Evolutionary conservation across 2,888 invertebrate genomes (phyloP), one percentile per base, ranked within the genome.

Genomic region (Anarsia innoxiella): DNA sequence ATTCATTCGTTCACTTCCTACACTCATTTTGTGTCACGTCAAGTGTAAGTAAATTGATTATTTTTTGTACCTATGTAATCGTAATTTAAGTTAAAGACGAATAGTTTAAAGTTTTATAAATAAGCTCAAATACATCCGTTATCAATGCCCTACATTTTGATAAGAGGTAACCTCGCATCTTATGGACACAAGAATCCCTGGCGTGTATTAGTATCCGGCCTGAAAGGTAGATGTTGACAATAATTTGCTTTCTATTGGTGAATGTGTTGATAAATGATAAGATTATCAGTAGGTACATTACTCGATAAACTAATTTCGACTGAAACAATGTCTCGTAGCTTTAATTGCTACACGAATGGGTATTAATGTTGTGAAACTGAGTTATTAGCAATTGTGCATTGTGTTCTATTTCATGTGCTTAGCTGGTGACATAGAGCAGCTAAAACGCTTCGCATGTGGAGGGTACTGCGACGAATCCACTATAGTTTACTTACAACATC

Each of bases 141-240:
- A 76, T 84, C 83, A 84, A 94, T 94, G 94, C 94, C 94, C 86
- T 94, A 94, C 90, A 93, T 94, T 88, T 87, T 94, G 86, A 92
- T 94, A 66, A 90, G 94, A 76, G 94, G 94, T 82, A 94, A 94
- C 87, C 88, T 94, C 68, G 93, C 93, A 75, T 93, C 94, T 33
- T 93, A 93, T 78, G 91, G 92, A 84, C 91, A 93, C 84, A 91
- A 90, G 84, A 91, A 92, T 86, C 93, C 93, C 74, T 94, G 93
- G 93, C 89, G 93, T 75, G 94, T 94, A 56, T 88, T 93, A 68
- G 94, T 94, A 56, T 93, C 93, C 60, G 94, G 94, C 72, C 85
- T 94, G 61, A 93, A 93, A 91, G 91, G 92, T 92, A 89, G 48
- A 50, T 58, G 52, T 44, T 41, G 5, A 25, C 25, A 25, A 3